These are phyloP conservation scores for Hirtodrosophila histrioides DNA, from an alignment of 2,888 invertebrate genomes.

Conservation along the genomic window DNA sequence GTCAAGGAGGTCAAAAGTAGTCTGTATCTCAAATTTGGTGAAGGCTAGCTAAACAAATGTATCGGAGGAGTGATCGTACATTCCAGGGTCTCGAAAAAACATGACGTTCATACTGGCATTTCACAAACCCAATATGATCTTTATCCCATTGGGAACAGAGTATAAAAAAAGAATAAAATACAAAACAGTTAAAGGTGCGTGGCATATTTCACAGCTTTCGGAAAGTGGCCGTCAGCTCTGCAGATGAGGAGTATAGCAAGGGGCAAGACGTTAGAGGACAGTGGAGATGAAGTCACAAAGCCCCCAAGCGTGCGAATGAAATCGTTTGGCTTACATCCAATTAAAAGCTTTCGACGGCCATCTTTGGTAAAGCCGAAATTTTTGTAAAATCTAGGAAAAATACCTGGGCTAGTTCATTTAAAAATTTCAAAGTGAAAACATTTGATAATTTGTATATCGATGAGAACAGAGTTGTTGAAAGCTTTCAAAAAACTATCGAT, in stretches of 20 bases:
- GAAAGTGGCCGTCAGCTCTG: neutral
- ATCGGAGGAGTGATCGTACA: too few species aligned
- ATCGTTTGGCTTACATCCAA: constrained; percentile 43
- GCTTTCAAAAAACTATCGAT: too few species aligned
- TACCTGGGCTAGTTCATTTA: too few species aligned
- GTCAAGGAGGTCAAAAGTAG: too few species aligned
- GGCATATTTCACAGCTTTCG: constrained; percentile 2
- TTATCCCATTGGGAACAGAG: too few species aligned
- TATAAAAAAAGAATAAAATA: constrained; percentile 7
- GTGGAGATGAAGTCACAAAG: constrained; percentile 33
- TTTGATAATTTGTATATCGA: too few species aligned
- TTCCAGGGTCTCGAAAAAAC: too few species aligned
- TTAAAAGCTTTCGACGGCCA: constrained; percentile 29
- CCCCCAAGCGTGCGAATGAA: constrained; percentile 12
- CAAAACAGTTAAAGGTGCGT: constrained; percentile 31
- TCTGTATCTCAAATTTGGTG: too few species aligned
- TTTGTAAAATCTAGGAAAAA: constrained; percentile 2
- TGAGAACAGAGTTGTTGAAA: too few species aligned
- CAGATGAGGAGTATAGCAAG: neutral
- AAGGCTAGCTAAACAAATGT: too few species aligned
- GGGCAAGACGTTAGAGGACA: neutral
- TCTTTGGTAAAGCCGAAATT: constrained; percentile 24
- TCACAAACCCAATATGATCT: too few species aligned
- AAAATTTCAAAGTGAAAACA: neutral
- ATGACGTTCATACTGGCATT: too few species aligned